Base-by-base conservation (phyloP, 2,797 vertebrate species). In the Myioborus melanocephalus region DNA sequence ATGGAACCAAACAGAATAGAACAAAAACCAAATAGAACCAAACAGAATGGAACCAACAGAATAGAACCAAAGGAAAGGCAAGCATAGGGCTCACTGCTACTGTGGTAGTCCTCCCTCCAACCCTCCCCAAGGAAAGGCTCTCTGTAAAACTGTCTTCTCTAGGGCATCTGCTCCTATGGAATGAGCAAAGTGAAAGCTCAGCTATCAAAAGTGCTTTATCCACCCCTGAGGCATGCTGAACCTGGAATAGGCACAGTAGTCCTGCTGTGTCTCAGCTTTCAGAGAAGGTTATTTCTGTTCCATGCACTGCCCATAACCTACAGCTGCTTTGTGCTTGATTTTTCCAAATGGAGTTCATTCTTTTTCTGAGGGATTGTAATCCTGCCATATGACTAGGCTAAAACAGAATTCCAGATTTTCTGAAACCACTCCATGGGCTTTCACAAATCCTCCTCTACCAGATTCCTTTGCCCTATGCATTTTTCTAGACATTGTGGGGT, bases 181-280 rank as follows among this genome's bases (percentile, higher is more conserved):
- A 81, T 21, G 19, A 76, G n/a, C 30, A 72, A 57, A 77, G 32
- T 17, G 65, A 75, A 71, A 73, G 26, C 14, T 66, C 59, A 56
- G n/a, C 52, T 89, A 3, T 43, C 50, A 85, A 68, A 82, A 89
- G 17, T 8, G 32, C 59, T 18, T 69, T 5, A 3, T 28, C 59
- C 27, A 15, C 4, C 12, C 34, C 32, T 39, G 20, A 47, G 32
- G 24, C 8, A 26, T 24, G 24, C 49, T 81, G 34, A 49, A n/a
- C 52, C 32, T 59, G 75, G 32, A 57, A 46, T 2, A 43, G 56
- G 52, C 77, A 14, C 11, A 37, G 39, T 0, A 37, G 16, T 11
- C 6, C 27, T 60, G 20, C 49, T 76, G 7, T 0, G 1, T 34
- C n/a, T 65, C 4, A 0, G 5, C 7, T 53, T 73, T 59, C 2